Conservation (phyloP, 2,888 invertebrate species). For the Volucella inanis region DNA sequence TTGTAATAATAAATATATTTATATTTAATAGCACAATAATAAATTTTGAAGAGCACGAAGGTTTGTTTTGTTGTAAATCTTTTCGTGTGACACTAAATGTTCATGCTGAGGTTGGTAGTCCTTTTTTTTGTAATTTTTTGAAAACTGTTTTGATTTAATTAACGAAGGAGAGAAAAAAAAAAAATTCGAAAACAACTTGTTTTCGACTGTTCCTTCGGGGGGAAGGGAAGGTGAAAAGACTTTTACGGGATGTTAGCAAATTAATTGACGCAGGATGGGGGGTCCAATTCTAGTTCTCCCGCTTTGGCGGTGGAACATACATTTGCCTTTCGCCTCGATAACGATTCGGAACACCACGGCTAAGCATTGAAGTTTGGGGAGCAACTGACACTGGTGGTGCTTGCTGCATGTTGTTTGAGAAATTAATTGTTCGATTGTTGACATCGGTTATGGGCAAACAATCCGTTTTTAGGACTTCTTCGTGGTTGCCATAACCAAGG, state of each 20-base stretch:
- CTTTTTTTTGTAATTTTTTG: conserved; percentile 16
- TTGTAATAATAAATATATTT: conserved; percentile 72
- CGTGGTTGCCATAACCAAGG: conserved; percentile 94
- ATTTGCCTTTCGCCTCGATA: conserved; percentile 82
- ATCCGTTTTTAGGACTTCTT: conserved; percentile 92
- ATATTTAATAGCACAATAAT: conserved; percentile 59
- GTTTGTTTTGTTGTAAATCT: conserved; percentile 46
- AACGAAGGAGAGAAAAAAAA: too few relatives aligned
- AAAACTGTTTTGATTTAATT: conserved; percentile 19
- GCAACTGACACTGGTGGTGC: conserved; percentile 57
- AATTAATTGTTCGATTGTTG: conserved; percentile 79
- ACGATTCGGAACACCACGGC: conserved; percentile 77
- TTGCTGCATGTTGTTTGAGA: conserved; percentile 76
- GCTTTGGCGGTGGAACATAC: conserved; percentile 83
- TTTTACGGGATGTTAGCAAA: conserved; percentile 31
- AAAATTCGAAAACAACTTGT: not conserved
- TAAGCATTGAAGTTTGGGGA: conserved; percentile 70
- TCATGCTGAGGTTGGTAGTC: conserved; percentile 33
- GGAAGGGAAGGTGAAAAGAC: conserved; percentile 19
- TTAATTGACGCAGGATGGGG: conserved; percentile 40
- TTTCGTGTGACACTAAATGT: conserved; percentile 34
- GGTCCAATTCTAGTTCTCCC: conserved; percentile 78
- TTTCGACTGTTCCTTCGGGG: conserved; percentile 7
- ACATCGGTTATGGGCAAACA: conserved; percentile 87
- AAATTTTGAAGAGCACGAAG: conserved; percentile 65